Evolutionary conservation across 2,888 invertebrate genomes (phyloP), one percentile per base, ranked within the genome.

Genomic region (Heteropelma amictum): DNA sequence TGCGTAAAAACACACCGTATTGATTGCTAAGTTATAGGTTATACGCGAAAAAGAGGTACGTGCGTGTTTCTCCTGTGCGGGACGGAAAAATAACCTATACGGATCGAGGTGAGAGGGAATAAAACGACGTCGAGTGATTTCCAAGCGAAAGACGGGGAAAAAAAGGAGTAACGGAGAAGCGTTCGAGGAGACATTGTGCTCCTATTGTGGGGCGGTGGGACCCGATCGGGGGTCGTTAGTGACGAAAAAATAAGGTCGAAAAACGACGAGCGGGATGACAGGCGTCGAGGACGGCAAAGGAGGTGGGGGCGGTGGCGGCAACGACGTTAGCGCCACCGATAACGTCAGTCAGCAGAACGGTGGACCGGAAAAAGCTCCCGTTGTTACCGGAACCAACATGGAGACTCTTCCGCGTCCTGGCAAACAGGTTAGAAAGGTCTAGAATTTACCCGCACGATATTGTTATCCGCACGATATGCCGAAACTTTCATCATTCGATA

Each of bases 321-420:
- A 68, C 65, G 81, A 79, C 51, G 89, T 90, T 86, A 91, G 91
- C 88, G 91, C 91, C 88, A 91, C 90, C 87, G 91, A 91, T 90
- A 91, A 90, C 90, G 91, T 90, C 89, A 90, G 90, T 90, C 92
- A 92, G 90, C 92, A 92, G 76, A 88, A 89, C 78, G 89, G 89
- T 64, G 86, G 81, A 72, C 80, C 84, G 80, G 89, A 89, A 82
- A 91, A 91, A 84, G 92, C 92, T 71, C 92, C 92, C 73, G 91
- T 92, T 69, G 92, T 92, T 79, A 92, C 92, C 84, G 92, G 92
- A 77, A 92, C 91, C 77, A 92, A 91, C 85, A 91, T 92, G 89
- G 92, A 92, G 87, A 92, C 92, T 35, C 86, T 92, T 77, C 92
- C 92, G 38, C 90, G 92, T 78, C 88, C 90, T 73, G 91, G 91